These are phyloP conservation scores for Hymenochirus boettgeri DNA, from an alignment of 2,113 vertebrate species.

Conservation along the genomic window DNA sequence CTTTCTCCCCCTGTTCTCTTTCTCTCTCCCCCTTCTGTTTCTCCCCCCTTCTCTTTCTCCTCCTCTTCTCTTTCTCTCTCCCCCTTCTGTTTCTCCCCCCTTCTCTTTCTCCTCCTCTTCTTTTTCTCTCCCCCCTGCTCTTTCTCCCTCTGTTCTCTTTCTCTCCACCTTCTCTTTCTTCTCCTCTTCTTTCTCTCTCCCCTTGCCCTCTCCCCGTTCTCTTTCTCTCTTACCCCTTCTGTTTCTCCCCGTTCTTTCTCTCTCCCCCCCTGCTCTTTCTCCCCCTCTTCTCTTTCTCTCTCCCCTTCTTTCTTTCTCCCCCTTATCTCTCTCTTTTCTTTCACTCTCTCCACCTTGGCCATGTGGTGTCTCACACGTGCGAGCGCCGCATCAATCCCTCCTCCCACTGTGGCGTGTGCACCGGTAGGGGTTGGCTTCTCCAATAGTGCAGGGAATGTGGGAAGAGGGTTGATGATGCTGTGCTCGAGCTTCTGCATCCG, in stretches of 20 bases:
- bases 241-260: neutral
- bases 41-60: neutral
- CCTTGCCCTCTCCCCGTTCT: fast-evolving
- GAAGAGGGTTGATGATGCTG: no score
- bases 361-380: neutral
- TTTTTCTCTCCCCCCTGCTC: neutral
- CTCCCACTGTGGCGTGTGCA: no score
- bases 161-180: no score
- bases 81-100: no score
- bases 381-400: no score
- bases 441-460: no score
- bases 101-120: neutral
- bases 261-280: neutral
- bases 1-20: no score
- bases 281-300: neutral
- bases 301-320: neutral
- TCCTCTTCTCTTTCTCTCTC: neutral
- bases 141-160: no score
- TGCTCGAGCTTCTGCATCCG: no score
- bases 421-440: no score
- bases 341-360: neutral
- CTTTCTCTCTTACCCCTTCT: neutral
- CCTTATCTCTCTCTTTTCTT: no score
- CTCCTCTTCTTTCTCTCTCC: neutral
- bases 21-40: no score